A percentile compares a stretch with the other conserved stretches of the same genome.
Evolutionary conservation across 1,140 invertebrate genomes (phyloP).

Genomic region (Sminthurinus signatus): DNA sequence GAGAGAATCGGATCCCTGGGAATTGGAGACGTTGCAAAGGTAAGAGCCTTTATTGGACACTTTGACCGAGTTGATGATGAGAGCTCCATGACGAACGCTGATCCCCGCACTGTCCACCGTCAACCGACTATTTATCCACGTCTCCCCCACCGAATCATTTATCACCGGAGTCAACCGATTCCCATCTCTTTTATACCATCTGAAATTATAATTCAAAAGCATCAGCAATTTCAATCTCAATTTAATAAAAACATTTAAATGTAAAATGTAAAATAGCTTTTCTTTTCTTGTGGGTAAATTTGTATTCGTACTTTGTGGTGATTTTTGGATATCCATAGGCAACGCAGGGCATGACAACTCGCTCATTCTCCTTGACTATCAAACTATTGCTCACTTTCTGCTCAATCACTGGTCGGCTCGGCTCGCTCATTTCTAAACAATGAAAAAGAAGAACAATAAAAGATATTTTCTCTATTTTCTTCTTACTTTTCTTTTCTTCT

Average conservation of each 20-base stretch:
- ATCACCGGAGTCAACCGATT: conserved; percentile 23
- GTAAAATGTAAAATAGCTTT: too few species aligned
- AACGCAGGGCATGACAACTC: conserved; percentile 59
- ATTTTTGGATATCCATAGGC: conserved; percentile 57
- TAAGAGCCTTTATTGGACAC: conserved; percentile 49
- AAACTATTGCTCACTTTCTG: conserved; percentile 39
- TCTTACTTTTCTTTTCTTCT: conserved; percentile 9
- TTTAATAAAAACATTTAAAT: too few species aligned
- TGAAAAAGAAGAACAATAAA: neutral
- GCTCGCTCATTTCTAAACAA: conserved; percentile 23
- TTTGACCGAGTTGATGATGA: conserved; percentile 51
- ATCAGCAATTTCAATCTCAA: neutral
- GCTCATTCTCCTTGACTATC: conserved; percentile 52
- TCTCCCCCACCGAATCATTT: conserved; percentile 24
- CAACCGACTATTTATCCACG: conserved; percentile 15
- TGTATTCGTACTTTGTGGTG: conserved; percentile 54
- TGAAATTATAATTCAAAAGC: conserved; percentile 4
- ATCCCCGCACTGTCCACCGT: neutral
- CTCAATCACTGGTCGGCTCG: conserved; percentile 30
- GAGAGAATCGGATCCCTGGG: conserved; percentile 21
- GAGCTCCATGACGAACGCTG: conserved; percentile 49
- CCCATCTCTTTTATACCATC: conserved; percentile 29
- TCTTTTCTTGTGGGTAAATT: too few species aligned
- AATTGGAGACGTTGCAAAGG: conserved; percentile 32
- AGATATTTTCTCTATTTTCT: neutral